A percentile compares a stretch with the other conserved stretches of the same genome.
These are phyloP conservation scores for Crocodylus rhombifer DNA, from an alignment of 2,797 vertebrate genomes.

Conservation along the genomic window DNA sequence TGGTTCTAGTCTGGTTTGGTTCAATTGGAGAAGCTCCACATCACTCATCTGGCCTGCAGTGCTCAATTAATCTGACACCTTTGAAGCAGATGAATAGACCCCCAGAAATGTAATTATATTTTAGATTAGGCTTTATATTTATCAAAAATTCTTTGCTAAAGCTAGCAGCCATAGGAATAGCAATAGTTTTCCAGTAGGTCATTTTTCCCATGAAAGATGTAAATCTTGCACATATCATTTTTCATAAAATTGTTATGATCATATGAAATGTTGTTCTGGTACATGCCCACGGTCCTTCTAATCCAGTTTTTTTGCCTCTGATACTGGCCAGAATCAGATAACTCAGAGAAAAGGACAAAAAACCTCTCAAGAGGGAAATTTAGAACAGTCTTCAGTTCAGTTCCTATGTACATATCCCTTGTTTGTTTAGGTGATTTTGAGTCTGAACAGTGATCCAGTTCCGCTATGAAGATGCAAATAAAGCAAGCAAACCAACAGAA, in stretches of 20 bases:
- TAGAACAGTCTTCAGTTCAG: conserved; percentile 12
- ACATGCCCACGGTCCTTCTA: background rate
- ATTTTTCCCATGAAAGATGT: background rate
- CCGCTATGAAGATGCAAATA: background rate
- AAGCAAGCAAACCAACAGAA: too few species aligned
- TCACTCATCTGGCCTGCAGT: too few species aligned
- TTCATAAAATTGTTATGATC: background rate
- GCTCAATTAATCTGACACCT: too few species aligned
- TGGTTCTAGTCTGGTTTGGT: too few species aligned
- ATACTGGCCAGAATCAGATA: background rate
- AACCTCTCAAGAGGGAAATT: background rate
- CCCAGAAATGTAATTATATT: background rate
- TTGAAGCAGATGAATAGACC: background rate
- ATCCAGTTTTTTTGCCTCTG: background rate
- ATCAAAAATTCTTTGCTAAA: background rate
- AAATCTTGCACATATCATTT: background rate
- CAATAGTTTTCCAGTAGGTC: background rate
- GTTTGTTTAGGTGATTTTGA: conserved; percentile 18
- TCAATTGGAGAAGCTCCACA: too few species aligned
- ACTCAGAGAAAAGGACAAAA: background rate
- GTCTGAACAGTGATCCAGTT: conserved; percentile 38
- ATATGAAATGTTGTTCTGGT: background rate
- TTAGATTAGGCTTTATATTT: background rate
- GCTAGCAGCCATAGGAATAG: too few species aligned
- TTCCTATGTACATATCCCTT: conserved; percentile 2